These are phyloP conservation scores for Dicyrtoma fusca DNA, from an alignment of 2,888 invertebrate genomes.

Conservation along the genomic window DNA sequence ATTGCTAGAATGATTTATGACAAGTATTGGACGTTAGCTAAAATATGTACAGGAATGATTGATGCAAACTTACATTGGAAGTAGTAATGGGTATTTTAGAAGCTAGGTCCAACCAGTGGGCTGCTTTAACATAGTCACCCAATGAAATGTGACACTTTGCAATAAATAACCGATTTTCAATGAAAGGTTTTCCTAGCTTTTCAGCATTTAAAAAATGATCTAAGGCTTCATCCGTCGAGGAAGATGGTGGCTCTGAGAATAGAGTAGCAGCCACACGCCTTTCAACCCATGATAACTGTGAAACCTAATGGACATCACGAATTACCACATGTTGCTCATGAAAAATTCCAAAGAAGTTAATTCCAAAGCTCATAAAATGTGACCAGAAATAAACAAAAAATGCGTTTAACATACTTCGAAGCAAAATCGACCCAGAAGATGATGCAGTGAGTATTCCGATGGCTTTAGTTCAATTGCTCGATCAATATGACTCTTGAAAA, in stretches of 20 bases:
- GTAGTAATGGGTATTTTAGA: conserved; percentile 55
- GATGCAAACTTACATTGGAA: conserved; percentile 56
- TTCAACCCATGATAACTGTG: conserved; percentile 69
- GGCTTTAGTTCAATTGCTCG: conserved; percentile 68
- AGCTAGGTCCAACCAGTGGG: conserved; percentile 62
- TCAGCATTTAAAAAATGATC: conserved; percentile 65
- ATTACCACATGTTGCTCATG: not conserved
- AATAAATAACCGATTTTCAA: conserved; percentile 65
- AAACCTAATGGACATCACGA: conserved; percentile 61
- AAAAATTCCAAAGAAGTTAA: conserved; percentile 9
- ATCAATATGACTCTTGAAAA: conserved; percentile 71
- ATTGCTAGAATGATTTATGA: no score
- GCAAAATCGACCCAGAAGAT: conserved; percentile 72
- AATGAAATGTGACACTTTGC: conserved; percentile 66
- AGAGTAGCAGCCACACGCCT: conserved; percentile 69
- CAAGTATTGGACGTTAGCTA: no score
- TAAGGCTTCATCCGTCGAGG: conserved; percentile 68
- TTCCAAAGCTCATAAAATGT: conserved; percentile 17
- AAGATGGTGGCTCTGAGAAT: conserved; percentile 68
- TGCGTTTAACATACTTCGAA: conserved; percentile 64
- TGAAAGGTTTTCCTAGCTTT: conserved; percentile 64
- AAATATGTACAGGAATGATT: no score
- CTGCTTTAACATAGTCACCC: conserved; percentile 62
- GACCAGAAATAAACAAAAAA: conserved; percentile 16
- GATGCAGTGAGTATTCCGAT: conserved; percentile 67